Evolutionary conservation across 2,113 vertebrate species (phyloP).

Genomic region (Glaucidium brasilianum): DNA sequence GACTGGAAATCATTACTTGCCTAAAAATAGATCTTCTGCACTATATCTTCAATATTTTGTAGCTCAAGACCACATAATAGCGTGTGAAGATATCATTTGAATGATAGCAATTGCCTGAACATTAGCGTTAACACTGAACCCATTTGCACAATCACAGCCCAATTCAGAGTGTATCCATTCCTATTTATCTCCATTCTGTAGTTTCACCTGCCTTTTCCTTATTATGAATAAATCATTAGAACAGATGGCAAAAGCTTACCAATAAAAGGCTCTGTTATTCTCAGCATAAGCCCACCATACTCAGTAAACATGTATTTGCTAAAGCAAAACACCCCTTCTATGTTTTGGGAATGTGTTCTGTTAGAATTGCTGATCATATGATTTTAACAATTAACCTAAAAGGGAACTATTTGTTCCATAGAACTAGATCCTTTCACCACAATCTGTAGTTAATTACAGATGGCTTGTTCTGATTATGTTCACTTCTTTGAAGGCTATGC

Average conservation of each 20-base stretch:
- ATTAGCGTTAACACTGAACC: conserved; percentile 47
- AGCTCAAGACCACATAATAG: not conserved
- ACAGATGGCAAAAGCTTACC: conserved; percentile 73
- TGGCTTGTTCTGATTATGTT: not conserved
- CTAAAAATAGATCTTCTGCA: not conserved
- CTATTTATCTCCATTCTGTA: conserved; percentile 65
- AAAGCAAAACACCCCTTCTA: conserved; percentile 31
- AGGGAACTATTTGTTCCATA: not conserved
- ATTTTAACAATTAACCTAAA: conserved; percentile 3
- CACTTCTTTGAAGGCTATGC: not conserved
- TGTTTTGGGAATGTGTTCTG: not conserved
- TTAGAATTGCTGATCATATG: conserved; percentile 7
- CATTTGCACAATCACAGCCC: conserved; percentile 62
- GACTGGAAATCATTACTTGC: not conserved
- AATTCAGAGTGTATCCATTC: conserved; percentile 39
- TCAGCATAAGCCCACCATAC: conserved; percentile 52
- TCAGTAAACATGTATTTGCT: conserved; percentile 39
- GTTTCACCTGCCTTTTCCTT: conserved; percentile 68
- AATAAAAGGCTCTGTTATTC: conserved; percentile 68
- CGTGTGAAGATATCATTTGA: not conserved
- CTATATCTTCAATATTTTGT: not conserved
- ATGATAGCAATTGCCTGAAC: conserved; percentile 34
- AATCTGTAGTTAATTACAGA: not conserved
- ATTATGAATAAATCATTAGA: conserved; percentile 75
- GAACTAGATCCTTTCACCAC: not conserved